Evolutionary conservation across 2,797 vertebrate species (phyloP), one percentile per base, ranked within the genome.

Genomic region (Sardinella longiceps): DNA sequence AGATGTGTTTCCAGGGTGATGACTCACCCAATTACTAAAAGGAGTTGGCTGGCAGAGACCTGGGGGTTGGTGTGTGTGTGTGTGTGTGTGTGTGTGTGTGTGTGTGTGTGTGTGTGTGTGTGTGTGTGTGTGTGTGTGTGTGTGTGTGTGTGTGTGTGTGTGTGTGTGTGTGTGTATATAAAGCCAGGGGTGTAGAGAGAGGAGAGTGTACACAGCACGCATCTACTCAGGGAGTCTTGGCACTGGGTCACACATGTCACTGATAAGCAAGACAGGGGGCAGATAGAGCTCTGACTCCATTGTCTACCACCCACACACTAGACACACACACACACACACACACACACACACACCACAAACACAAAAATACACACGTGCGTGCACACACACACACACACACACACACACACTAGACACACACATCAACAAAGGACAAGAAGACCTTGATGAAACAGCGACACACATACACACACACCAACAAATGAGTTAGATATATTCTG

Each of bases 11-110:
- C 63, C 63, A 70, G 63, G 63, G 11, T 70, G 66, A 74, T 74
- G 66, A 74, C 30, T 74, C 66, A 74, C 66, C 66, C 66, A 74
- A 74, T 74, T 74, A 74, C 33, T 33, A 74, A 74, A 74, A 74
- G 33, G 66, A 15, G 53, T 56, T 56, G 53, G 53, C 53, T 23
- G 30, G 50, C 15, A 25, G 6, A 66, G 60, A 66, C 25, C 28
- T 1, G 51, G 51, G 51, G 51, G 15, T 63, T 30, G 7, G 58
- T 63, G 25, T 63, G 74, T 28, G 74, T 58, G 33, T 43, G 83
- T 84, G 48, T 30, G 14, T 25, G 18, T 51, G 20, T 81, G 46
- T 37, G 15, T 80, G 33, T 7, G 20, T 81, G 51, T 63, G 25
- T 25, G 37, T 63, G 33, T 81, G 23, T 80, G 81, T 53, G 43